Evolutionary conservation across 2,888 invertebrate species (phyloP).

Genomic region (Acrobasis suavella): DNA sequence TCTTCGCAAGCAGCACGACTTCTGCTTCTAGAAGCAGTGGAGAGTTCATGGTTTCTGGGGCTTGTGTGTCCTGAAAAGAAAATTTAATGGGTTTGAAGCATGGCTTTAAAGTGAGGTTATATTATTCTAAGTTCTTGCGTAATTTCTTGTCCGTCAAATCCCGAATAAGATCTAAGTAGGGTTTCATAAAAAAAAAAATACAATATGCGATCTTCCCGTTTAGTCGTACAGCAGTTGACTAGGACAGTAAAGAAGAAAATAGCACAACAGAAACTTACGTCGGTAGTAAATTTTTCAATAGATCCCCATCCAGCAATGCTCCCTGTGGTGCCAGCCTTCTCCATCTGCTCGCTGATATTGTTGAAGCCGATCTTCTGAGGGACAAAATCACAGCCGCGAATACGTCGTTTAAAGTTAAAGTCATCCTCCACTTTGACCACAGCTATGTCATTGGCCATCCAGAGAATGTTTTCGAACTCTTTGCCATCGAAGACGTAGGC

Average conservation of each 20-base stretch:
- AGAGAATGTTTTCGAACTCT: conserved; percentile 65
- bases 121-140: no score
- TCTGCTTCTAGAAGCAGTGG: conserved; percentile 54
- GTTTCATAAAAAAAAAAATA: no score
- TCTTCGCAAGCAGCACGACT: conserved; percentile 50
- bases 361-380: conserved; percentile 60
- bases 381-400: conserved; percentile 65
- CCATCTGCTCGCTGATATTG: conserved; percentile 48
- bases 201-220: no score
- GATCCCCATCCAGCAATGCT: conserved; percentile 71
- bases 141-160: no score
- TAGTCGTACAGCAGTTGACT: neutral
- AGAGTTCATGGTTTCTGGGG: conserved; percentile 44
- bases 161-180: no score
- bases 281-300: conserved; percentile 43
- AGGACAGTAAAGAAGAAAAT: no score
- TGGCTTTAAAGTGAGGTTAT: no score
- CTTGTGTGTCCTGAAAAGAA: neutral
- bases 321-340: conserved; percentile 45
- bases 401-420: conserved; percentile 60
- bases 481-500: conserved; percentile 64
- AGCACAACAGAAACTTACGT: no score
- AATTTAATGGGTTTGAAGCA: no score
- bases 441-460: conserved; percentile 72
- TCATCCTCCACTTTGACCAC: conserved; percentile 66